Base-by-base conservation (phyloP, 2,797 vertebrate genomes). In the Taeniopygia guttata region DNA sequence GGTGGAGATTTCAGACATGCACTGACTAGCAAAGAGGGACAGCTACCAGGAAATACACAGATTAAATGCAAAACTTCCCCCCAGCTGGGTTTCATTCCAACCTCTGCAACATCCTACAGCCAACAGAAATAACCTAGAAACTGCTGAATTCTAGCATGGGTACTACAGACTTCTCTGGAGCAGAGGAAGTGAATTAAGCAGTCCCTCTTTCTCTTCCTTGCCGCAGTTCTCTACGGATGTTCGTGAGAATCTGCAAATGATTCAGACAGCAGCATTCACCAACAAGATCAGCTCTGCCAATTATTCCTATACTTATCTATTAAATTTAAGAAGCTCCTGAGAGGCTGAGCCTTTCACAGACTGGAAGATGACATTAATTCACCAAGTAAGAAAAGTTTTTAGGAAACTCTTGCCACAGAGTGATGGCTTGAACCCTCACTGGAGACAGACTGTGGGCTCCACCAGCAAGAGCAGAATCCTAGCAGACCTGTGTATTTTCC, bases 251-350 rank as follows among this genome's bases (percentile, higher is more conserved):
- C 52, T 89, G 74, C 34, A 88, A 86, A 83, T 27, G 13, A 80
- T 80, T 95, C 86, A 82, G 82, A 67, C 42, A n/a, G 75, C 29
- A 75, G 25, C 30, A 67, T 40, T 82, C 73, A 87, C 66, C 80
- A 63, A 70, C 63, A 90, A 60, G 38, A 91, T 66, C 80, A 88
- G 80, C 62, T 86, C 82, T 91, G 68, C 64, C 77, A 90, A 70
- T 89, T 94, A 93, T 66, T 90, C 64, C 67, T 79, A 58, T 26
- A 56, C 48, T 59, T 78, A 77, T 27, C 75, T 80, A 87, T 76
- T 84, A 89, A 84, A 92, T 87, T 81, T 87, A 89, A 78, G 81
- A 95, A 95, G 56, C 32, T 15, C 51, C 36, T 63, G 20, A 93
- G 79, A 95, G 32, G 38, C 51, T 73, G 46, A 93, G n/a, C 42